Evolutionary conservation across 2,113 vertebrate genomes (phyloP).

Genomic region (Oncorhynchus keta): DNA sequence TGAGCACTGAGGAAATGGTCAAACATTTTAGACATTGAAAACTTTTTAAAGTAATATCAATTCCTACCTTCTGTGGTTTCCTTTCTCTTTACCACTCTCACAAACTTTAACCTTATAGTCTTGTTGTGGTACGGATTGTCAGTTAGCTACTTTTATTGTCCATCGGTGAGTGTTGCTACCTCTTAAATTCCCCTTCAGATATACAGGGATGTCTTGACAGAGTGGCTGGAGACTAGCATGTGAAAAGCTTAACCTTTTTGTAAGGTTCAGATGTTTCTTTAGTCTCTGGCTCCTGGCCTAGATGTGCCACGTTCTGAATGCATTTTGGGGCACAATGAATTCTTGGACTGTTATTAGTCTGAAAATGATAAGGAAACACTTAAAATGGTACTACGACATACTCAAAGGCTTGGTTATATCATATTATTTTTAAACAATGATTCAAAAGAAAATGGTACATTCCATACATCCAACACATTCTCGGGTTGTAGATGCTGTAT

Average conservation of each 20-base stretch:
- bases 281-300: slow-evolving; percentile 57
- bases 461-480: not conserved
- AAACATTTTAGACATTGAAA: too few relatives aligned
- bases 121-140: too few relatives aligned
- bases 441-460: not conserved
- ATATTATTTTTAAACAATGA: not conserved
- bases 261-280: slow-evolving; percentile 54
- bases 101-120: too few relatives aligned
- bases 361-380: not conserved
- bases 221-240: slow-evolving; percentile 52
- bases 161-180: not conserved
- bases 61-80: not conserved
- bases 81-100: too few relatives aligned
- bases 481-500: slow-evolving; percentile 4
- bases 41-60: too few relatives aligned
- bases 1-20: too few relatives aligned
- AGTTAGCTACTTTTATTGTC: too few relatives aligned
- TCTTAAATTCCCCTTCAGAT: not conserved
- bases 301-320: slow-evolving; percentile 33
- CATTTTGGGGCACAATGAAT: slow-evolving; percentile 33
- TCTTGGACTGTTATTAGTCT: slow-evolving; percentile 18
- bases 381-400: not conserved
- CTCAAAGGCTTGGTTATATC: not conserved
- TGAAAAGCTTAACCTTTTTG: slow-evolving; percentile 65
- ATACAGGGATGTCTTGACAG: not conserved